Evolutionary conservation across 2,113 vertebrate genomes (phyloP).

Genomic region (Podarcis cretensis): DNA sequence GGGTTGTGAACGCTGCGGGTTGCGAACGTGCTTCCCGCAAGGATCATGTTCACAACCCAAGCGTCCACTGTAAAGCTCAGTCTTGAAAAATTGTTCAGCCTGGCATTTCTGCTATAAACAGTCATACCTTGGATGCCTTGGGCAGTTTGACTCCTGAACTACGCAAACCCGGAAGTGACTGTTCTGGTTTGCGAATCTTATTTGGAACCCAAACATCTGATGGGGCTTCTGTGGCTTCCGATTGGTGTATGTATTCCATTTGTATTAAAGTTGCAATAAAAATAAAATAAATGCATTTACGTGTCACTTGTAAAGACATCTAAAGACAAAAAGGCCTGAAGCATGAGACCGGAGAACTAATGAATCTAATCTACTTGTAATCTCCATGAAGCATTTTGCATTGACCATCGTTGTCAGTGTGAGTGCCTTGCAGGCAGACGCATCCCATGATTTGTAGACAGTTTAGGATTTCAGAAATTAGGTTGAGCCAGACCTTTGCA

Average conservation of each 20-base stretch:
- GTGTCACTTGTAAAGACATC: neutral
- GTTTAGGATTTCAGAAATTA: conserved; percentile 30
- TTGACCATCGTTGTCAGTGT: neutral
- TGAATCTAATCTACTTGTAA: neutral
- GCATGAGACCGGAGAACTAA: conserved; percentile 9
- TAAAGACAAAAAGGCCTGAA: conserved; percentile 12
- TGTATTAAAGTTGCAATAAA: neutral
- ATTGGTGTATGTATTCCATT: neutral
- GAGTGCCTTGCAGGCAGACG: neutral
- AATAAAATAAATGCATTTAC: neutral
- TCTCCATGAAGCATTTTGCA: conserved; percentile 3
- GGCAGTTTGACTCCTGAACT: too few relatives aligned
- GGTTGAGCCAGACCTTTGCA: neutral
- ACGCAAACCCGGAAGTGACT: too few relatives aligned
- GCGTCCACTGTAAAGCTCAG: neutral
- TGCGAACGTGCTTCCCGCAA: too few relatives aligned
- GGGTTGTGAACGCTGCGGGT: too few relatives aligned
- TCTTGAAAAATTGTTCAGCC: neutral
- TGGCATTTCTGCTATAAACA: neutral
- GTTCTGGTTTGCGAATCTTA: too few relatives aligned
- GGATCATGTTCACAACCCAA: too few relatives aligned
- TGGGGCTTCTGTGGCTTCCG: too few relatives aligned
- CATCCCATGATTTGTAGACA: conserved; percentile 10
- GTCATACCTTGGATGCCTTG: too few relatives aligned
- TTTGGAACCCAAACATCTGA: too few relatives aligned